phyloP scores from a whole-genome alignment of 2,113 vertebrate species.

The Passer montanus region DNA sequence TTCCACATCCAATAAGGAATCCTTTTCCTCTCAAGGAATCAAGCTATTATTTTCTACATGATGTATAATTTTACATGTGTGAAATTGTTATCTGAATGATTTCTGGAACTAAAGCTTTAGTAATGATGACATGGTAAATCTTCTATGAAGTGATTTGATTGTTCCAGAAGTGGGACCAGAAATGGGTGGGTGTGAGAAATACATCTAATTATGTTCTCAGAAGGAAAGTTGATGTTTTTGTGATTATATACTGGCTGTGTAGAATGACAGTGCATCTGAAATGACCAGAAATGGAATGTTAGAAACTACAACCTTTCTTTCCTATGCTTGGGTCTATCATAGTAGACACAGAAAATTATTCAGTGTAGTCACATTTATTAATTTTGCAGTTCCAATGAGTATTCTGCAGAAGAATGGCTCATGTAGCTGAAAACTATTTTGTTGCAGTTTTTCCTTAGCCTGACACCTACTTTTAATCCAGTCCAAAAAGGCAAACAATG shows the following conservation, averaged over 20 bases:
- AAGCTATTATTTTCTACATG: not conserved
- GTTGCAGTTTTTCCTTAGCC: not conserved
- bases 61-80: not conserved
- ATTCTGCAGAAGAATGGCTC: not conserved
- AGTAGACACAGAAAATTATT: not conserved
- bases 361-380: not conserved
- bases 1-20: constrained; percentile 4
- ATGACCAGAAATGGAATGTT: not conserved
- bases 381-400: not conserved
- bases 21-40: not conserved
- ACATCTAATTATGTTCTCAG: not conserved
- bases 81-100: constrained; percentile 4
- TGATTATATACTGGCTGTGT: not conserved
- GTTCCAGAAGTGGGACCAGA: not conserved
- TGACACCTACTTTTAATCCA: not conserved
- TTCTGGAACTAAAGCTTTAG: not conserved
- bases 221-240: not conserved
- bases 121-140: not conserved
- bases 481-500: not conserved
- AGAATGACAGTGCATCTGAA: not conserved
- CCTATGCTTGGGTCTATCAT: not conserved
- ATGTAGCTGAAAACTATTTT: not conserved
- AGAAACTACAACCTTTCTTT: not conserved
- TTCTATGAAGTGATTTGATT: not conserved
- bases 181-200: not conserved